Percentiles rank a stretch among this genome's conserved stretches.
Evolutionary conservation across 2,888 invertebrate species (phyloP).

Genomic region (Lasioglossum figueresi): DNA sequence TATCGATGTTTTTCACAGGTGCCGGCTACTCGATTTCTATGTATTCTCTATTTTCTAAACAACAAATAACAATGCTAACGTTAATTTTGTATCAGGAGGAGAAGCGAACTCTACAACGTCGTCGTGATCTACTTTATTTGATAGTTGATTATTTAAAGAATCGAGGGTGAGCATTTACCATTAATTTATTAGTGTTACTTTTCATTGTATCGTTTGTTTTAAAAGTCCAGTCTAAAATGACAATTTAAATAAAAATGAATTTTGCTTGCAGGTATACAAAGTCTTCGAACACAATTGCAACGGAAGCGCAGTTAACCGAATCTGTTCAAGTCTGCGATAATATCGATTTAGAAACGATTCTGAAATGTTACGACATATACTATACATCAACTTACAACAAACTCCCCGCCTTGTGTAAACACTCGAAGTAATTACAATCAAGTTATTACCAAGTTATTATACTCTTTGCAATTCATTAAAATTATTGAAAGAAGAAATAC

Average conservation of each 20-base stretch:
- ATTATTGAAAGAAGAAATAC: too few relatives aligned
- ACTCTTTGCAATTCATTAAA: too few relatives aligned
- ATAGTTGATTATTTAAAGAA: constrained; percentile 89
- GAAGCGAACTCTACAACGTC: constrained; percentile 76
- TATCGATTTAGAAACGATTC: constrained; percentile 93
- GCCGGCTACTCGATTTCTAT: too few relatives aligned
- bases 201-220: not conserved
- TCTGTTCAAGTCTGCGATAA: constrained; percentile 94
- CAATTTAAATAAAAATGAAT: not conserved
- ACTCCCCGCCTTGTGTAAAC: constrained; percentile 92
- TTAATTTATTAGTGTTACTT: too few relatives aligned
- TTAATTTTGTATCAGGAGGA: constrained; percentile 76
- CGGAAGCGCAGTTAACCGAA: constrained; percentile 91
- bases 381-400: constrained; percentile 94
- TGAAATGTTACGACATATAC: constrained; percentile 95
- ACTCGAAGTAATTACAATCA: not conserved
- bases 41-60: not conserved
- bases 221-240: too few relatives aligned
- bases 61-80: constrained; percentile 24
- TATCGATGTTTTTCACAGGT: too few relatives aligned
- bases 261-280: constrained; percentile 84
- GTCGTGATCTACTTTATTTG: constrained; percentile 85
- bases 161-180: constrained; percentile 85
- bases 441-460: too few relatives aligned
- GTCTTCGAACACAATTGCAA: constrained; percentile 87